Evolutionary conservation across 1,140 invertebrate species (phyloP), one percentile per base, ranked within the genome.

Genomic region (Apis laboriosa): DNA sequence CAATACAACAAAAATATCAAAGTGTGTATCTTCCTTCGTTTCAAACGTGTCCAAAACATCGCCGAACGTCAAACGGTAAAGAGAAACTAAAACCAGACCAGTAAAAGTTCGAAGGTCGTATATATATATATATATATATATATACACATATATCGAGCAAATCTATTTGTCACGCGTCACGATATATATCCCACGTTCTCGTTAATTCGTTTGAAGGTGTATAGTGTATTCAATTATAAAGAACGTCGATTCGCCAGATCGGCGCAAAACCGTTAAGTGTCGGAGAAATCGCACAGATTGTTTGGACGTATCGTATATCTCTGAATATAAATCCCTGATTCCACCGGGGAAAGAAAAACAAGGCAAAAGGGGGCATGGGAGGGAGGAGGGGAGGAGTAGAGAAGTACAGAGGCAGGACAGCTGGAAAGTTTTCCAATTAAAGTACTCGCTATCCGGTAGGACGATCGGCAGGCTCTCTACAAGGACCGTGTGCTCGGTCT

Each of bases 381-480:
- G 49, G n/a, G 19, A 11, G 11, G 5, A 43, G 11, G 12, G 7
- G 13, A 28, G 28, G 49, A 24, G 24, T 19, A 55, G 80, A 83
- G 78, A 84, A 49, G 68, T 17, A 64, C 19, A 75, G 51, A 77
- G 34, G 60, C 34, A 70, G 81, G 78, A 84, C 81, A 86, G 81
- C 78, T 66, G 58, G 84, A 84, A 89, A 89, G 72, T 89, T 89
- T 89, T 89, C 87, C 88, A 89, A 89, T 89, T 89, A 89, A 89
- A 86, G 88, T 89, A 77, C 74, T 82, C 84, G 67, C 83, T 85
- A 83, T 88, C 87, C 86, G 64, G 43, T 11, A 72, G 83, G 71
- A 83, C 66, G 72, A 83, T 85, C 84, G 71, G 75, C 67, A 53
- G 79, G 60, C 75, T 43, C 34, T 43, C 34, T 80, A 82, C 80